Evolutionary conservation across 1,140 invertebrate genomes (phyloP), one percentile per base, ranked within the genome.

Genomic region (Ericerus pela): DNA sequence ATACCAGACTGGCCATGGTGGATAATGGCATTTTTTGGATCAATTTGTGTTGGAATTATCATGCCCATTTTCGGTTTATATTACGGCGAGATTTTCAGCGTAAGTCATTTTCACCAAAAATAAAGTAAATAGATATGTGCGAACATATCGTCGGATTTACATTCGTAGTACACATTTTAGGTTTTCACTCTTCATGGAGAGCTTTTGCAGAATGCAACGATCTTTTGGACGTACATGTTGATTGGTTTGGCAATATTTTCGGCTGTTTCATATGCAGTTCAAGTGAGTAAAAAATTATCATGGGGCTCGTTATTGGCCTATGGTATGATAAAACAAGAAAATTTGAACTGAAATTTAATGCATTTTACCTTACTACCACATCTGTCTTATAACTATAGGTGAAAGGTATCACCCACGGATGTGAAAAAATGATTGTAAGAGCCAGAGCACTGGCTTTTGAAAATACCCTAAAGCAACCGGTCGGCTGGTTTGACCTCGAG

Each of bases 41-140:
- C 84, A 0, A 59, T 80, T 0, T 63, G 87, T 8, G 79, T 78
- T 62, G 88, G 88, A 2, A 75, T 74, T 53, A 73, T 79, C 31
- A 81, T 85, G 71, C 87, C 88, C 1, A 63, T 81, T 1, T 84
- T 87, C 65, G 81, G 85, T 1, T 72, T 89, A 38, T 70, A 90
- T n/a, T 82, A 91, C 59, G 82, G 85, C 53, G 81, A 88, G 67
- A 80, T 92, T 62, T 73, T 91, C 58, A 77, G 79, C 55, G 79
- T 83, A 69, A 71, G 71, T 66, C n/a, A 36, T 5, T 18, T n/a
- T n/a, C n/a, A n/a, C n/a, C n/a, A n/a, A n/a, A n/a, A n/a, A n/a
- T n/a, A n/a, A n/a, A n/a, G n/a, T n/a, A n/a, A n/a, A n/a, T n/a
- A n/a, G n/a, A n/a, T n/a, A n/a, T n/a, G n/a, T n/a, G n/a, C n/a